Percentiles rank a stretch among this genome's conserved stretches.
Conservation (phyloP, 2,888 invertebrate species). For the Cephus sareptanus region DNA sequence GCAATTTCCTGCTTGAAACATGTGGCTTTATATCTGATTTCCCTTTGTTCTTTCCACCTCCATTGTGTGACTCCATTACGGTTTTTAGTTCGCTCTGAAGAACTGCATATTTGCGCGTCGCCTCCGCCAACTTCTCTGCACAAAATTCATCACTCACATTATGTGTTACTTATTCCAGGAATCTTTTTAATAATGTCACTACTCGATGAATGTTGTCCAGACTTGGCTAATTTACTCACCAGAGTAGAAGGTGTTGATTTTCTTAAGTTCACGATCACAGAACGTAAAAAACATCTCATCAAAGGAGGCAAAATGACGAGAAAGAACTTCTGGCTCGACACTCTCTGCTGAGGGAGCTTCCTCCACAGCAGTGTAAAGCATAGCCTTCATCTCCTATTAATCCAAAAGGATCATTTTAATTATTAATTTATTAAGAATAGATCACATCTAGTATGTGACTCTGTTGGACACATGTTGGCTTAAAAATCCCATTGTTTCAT, state of each 20-base stretch:
- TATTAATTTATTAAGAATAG: neutral
- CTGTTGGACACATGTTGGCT: neutral
- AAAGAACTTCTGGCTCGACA: conserved; percentile 87
- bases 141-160: conserved; percentile 29
- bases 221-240: conserved; percentile 68
- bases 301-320: conserved; percentile 90
- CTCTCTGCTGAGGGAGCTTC: conserved; percentile 91
- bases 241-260: conserved; percentile 97
- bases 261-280: conserved; percentile 94
- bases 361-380: conserved; percentile 92
- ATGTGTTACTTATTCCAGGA: neutral
- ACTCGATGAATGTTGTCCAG: neutral
- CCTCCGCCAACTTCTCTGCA: conserved; percentile 96
- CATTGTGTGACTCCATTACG: conserved; percentile 60
- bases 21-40: conserved; percentile 63
- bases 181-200: neutral
- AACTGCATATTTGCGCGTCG: conserved; percentile 92
- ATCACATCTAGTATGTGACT: neutral
- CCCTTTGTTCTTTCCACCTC: conserved; percentile 64
- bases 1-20: conserved; percentile 83
- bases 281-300: conserved; percentile 96
- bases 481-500: neutral
- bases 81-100: conserved; percentile 85
- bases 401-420: conserved; percentile 21
- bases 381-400: conserved; percentile 91